Base-by-base conservation (phyloP, 2,113 vertebrate species). In the Muntiacus reevesi region DNA sequence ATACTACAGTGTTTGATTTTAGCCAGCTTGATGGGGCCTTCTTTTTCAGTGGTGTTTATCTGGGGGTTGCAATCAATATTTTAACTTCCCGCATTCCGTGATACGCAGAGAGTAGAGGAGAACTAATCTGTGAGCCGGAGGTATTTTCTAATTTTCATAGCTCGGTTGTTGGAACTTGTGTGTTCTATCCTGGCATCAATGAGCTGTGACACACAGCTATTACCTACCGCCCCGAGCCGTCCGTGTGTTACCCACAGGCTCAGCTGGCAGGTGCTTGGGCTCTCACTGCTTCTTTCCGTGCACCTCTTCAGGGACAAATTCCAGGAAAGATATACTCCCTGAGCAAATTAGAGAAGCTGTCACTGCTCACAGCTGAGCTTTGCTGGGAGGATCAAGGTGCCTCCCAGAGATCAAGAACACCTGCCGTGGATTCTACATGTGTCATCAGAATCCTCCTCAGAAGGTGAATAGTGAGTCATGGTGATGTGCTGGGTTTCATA, bases 201-300 rank as follows among this genome's bases (percentile, higher is more conserved):
- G 93, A 96, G 60, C 88, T 62, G 25, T 87, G 90, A 91, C 92
- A 84, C 78, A 92, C 19, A 28, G 74, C 87, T 47, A 54, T 94
- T 71, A 43, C 57, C 95, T 93, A 36, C 45, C 1, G 74, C 87
- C 55, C 16, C 19, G 14, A 78, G 47, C n/a, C 55, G 76, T 85
- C 16, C 16, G 17, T 74, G 47, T 59, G 59, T 94, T 91, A 43
- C 67, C 83, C 96, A 91, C 30, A 54, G 54, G 95, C 97, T 95
- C 47, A 86, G 92, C 54, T 89, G 27, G 93, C 91, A 93, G 67
- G 98, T 97, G 91, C 78, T 78, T 36, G 87, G 94, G 91, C 40
- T 78, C 71, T 67, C 91, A 36, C 27, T 81, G 79, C 82, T 81
- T 52, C 76, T 89, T 8, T 91, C 96, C 3, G 0, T 67, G 59